Conservation (phyloP, 53 echinoderm and acorn worm genomes). For the Crossaster papposus region DNA sequence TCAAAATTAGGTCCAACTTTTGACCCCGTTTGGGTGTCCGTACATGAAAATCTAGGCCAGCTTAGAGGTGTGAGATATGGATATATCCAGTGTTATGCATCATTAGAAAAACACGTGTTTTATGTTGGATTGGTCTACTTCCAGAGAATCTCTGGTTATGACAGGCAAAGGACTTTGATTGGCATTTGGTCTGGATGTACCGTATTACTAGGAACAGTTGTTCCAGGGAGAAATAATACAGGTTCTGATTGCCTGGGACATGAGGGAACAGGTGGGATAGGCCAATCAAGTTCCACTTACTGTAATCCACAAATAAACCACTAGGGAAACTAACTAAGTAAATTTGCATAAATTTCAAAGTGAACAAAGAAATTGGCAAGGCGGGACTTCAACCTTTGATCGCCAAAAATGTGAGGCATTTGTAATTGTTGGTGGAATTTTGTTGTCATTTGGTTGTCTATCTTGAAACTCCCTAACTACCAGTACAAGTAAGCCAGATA, state of each 20-base stretch:
- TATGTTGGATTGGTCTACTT: slow-evolving; percentile 9
- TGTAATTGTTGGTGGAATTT: too few relatives aligned
- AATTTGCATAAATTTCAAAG: too few relatives aligned
- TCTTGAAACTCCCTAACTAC: too few relatives aligned
- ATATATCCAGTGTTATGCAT: slow-evolving; percentile 24
- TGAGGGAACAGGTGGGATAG: slow-evolving; percentile 25
- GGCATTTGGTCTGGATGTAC: slow-evolving; percentile 30
- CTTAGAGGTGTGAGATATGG: not conserved
- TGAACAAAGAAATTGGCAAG: too few relatives aligned
- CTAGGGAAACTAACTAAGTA: too few relatives aligned
- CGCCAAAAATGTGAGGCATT: too few relatives aligned
- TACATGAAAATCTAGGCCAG: slow-evolving; percentile 34
- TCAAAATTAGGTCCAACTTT: slow-evolving; percentile 45
- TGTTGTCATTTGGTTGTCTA: too few relatives aligned
- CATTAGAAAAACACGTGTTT: slow-evolving; percentile 55
- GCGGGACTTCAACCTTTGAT: too few relatives aligned
- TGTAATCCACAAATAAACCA: not conserved
- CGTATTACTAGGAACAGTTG: slow-evolving; percentile 14
- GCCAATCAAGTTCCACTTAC: slow-evolving; percentile 19
- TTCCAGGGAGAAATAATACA: not conserved
- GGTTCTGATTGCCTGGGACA: slow-evolving; percentile 13
- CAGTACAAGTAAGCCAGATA: too few relatives aligned
- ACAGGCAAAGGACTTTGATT: slow-evolving; percentile 8
- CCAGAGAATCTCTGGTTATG: not conserved
- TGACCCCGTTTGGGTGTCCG: slow-evolving; percentile 1